These are phyloP conservation scores for Haliaeetus leucogaster DNA, from an alignment of 2,113 vertebrate species.

Conservation along the genomic window DNA sequence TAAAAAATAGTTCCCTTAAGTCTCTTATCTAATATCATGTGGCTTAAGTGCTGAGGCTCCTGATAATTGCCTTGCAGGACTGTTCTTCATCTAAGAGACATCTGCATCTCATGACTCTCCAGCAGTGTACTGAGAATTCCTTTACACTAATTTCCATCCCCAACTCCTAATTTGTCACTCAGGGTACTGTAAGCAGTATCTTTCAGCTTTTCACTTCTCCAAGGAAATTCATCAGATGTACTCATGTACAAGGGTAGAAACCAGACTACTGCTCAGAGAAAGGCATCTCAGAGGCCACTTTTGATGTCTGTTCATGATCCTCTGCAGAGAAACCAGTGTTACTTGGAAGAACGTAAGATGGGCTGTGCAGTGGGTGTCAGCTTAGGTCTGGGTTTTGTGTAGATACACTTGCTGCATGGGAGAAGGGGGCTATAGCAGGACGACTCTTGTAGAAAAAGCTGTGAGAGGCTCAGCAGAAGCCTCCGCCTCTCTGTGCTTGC, in stretches of 20 bases:
- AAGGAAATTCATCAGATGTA: not conserved
- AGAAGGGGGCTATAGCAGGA: not conserved
- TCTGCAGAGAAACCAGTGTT: not conserved
- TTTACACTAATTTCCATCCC: not conserved
- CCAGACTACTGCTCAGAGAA: not conserved
- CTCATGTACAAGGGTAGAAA: not conserved
- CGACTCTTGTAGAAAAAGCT: not conserved
- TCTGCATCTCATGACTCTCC: not conserved
- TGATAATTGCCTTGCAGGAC: not conserved
- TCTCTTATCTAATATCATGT: slow-evolving; percentile 3
- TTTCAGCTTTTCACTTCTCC: slow-evolving; percentile 3
- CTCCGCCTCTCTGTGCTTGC: not conserved
- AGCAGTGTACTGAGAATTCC: not conserved
- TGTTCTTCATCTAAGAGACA: slow-evolving; percentile 13
- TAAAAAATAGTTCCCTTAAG: not conserved
- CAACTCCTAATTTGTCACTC: not conserved
- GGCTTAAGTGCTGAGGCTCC: not conserved
- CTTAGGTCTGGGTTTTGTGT: not conserved
- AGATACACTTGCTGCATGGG: not conserved
- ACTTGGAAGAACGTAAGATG: not conserved
- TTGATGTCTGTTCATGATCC: not conserved
- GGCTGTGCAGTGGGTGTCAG: not conserved
- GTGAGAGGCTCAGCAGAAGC: not conserved
- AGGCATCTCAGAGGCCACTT: not conserved
- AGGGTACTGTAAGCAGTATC: not conserved